Base-by-base conservation (phyloP, 2,888 invertebrate genomes). In the Ceramica pisi region DNA sequence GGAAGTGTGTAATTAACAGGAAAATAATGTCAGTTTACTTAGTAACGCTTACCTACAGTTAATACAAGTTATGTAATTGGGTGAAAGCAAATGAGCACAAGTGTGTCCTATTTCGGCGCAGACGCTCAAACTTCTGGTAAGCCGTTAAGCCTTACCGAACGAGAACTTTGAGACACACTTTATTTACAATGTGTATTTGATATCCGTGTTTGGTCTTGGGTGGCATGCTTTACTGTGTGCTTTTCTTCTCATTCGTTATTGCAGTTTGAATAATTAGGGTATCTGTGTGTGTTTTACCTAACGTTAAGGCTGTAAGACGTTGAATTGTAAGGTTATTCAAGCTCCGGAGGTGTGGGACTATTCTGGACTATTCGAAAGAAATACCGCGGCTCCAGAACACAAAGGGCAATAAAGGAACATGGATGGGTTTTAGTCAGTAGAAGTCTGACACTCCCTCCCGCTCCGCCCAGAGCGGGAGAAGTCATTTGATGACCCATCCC, bases 81-180 rank as follows among this genome's bases (percentile, higher is more conserved):
- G 61, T 38, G 66, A 84, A 66, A 75, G 60, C 62, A 78, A 80
- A 84, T 75, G 81, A 56, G 61, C 31, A 84, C 82, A 85, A 79
- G 71, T 87, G 87, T 71, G 84, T 67, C 70, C 84, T 59, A 81
- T 84, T 74, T 80, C 63, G 53, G 53, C 12, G 62, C 21, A 65
- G 61, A 72, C 50, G 73, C 38, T 44, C 55, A 60, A 80, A 62
- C 67, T 82, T 80, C 53, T 55, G 41, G 67, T 56, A 76, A 70
- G 53, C 59, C 26, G 69, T 64, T 5, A 75, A 70, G 57, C 65
- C 46, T 73, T 62, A 65, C 35, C 44, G 62, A 50, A 73, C 53
- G 57, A 50, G 35, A 81, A 71, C 46, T 75, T 72, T 50, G 55
- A 60, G 65, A 21, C 31, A 65, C 50, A 64, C 35, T 72, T 73